Evolutionary conservation across 2,888 invertebrate genomes (phyloP).

Genomic region (Cheiracanthium punctorium): DNA sequence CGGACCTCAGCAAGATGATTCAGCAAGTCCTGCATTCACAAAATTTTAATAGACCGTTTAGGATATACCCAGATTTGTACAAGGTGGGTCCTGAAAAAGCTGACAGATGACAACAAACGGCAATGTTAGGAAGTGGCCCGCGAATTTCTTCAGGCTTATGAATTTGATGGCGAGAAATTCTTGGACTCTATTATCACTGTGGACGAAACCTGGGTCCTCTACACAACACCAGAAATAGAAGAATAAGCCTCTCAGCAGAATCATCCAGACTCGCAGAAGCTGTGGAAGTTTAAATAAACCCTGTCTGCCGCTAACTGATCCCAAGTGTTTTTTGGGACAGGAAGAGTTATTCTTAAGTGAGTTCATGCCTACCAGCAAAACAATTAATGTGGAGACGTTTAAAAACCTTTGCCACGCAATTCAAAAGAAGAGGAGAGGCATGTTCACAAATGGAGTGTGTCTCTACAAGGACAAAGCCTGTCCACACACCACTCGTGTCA

Average conservation of each 20-base stretch:
- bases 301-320: background rate
- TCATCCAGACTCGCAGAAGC: background rate
- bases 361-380: no score
- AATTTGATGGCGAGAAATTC: background rate
- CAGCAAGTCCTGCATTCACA: background rate
- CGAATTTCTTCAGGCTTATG: background rate
- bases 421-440: background rate
- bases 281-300: background rate
- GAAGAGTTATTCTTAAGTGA: no score
- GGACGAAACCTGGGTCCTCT: background rate
- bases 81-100: no score
- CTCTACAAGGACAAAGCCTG: background rate
- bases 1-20: no score
- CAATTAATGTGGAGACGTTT: no score
- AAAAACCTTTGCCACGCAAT: background rate
- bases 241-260: background rate
- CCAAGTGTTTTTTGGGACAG: no score
- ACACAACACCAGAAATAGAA: background rate
- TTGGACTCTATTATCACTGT: background rate
- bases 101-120: background rate
- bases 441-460: background rate
- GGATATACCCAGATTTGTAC: no score
- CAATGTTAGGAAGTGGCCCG: background rate
- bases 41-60: background rate
- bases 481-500: background rate